A percentile compares a stretch with the other conserved stretches of the same genome.
These are phyloP conservation scores for Aradophagus sp. DNA, from an alignment of 1,140 invertebrate species.

Conservation along the genomic window DNA sequence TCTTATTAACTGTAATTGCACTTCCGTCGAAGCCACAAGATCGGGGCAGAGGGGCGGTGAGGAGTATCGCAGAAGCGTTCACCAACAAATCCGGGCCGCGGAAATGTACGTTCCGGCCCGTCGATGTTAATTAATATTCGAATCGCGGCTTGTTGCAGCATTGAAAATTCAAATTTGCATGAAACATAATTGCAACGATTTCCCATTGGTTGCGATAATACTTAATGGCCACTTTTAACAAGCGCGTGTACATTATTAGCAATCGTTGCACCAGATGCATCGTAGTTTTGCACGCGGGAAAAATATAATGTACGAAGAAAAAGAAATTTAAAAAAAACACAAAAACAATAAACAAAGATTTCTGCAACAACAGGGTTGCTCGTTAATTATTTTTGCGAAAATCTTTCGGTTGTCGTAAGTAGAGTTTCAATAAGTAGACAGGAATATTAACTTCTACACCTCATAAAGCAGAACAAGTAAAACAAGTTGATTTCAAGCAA, in stretches of 20 bases:
- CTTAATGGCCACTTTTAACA: conserved; percentile 25
- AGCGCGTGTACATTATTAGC: conserved; percentile 15
- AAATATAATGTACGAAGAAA: neutral
- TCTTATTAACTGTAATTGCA: conserved; percentile 64
- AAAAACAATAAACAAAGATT: too few relatives aligned
- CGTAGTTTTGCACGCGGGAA: conserved; percentile 16
- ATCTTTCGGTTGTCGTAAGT: too few relatives aligned
- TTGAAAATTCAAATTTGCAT: conserved; percentile 24
- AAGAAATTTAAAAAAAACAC: too few relatives aligned
- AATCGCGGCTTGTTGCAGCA: conserved; percentile 8
- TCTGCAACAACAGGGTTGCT: too few relatives aligned
- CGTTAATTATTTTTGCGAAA: too few relatives aligned
- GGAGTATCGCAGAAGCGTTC: conserved; percentile 4
- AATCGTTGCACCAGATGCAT: conserved; percentile 22
- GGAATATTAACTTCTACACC: too few relatives aligned
- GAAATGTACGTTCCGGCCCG: neutral
- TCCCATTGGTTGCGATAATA: conserved; percentile 15
- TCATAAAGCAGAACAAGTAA: too few relatives aligned
- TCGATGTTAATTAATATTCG: conserved; percentile 8
- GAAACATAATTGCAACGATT: conserved; percentile 32
- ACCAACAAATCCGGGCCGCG: neutral
- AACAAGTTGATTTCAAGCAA: too few relatives aligned
- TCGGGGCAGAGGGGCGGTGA: neutral
- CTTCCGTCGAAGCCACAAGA: conserved; percentile 39
- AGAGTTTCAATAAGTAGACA: too few relatives aligned